These are phyloP conservation scores for Erpornis zantholeuca DNA, from an alignment of 2,113 vertebrate genomes.

Conservation along the genomic window DNA sequence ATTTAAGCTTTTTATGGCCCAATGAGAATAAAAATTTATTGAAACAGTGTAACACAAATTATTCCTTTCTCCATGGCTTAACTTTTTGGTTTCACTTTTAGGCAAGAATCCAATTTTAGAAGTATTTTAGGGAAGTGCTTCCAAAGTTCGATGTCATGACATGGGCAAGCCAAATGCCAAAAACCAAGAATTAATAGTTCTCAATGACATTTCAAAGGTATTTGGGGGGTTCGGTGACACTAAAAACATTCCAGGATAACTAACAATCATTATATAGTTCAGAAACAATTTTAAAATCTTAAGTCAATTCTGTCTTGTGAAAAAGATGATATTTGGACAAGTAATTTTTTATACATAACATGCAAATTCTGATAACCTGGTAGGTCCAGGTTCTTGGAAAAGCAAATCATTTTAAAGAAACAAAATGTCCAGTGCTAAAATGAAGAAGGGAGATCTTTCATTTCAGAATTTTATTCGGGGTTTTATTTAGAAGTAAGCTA, in stretches of 20 bases:
- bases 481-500: not conserved
- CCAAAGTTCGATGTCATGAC: not conserved
- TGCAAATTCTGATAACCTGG: not conserved
- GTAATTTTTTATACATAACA: not conserved
- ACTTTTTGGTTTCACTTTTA: not conserved
- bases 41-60: not conserved
- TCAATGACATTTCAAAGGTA: not conserved
- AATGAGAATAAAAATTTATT: not conserved
- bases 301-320: not conserved
- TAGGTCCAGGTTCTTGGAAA: not conserved
- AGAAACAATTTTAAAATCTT: not conserved
- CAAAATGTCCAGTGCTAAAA: not conserved
- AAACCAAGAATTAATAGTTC: not conserved
- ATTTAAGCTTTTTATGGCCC: not conserved
- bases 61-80: not conserved
- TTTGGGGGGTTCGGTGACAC: fast-evolving
- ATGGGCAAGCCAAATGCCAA: not conserved
- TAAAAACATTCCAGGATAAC: not conserved
- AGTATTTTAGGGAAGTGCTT: not conserved
- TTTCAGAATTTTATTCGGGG: not conserved
- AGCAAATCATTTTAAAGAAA: not conserved
- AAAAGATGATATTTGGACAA: not conserved
- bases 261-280: not conserved
- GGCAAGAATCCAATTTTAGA: not conserved
- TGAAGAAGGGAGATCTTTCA: not conserved